Evolutionary conservation across 2,888 invertebrate species (phyloP).

Genomic region (Petrolisthes manimaculis): DNA sequence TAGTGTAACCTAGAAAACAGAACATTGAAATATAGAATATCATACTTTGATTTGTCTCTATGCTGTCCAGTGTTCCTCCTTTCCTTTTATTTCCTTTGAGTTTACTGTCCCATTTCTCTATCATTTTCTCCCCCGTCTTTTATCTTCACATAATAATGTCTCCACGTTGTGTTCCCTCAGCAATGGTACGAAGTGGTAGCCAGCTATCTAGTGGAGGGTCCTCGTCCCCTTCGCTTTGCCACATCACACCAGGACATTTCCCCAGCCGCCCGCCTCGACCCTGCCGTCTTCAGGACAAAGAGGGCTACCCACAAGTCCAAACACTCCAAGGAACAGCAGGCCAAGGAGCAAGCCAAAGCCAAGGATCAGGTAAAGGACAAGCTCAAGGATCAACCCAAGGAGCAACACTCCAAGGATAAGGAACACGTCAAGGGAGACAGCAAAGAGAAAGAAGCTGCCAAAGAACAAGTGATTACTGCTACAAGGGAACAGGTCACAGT

Average conservation of each 20-base stretch:
- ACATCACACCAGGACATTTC: constrained; percentile 35
- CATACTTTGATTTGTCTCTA: too few relatives aligned
- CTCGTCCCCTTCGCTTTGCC: constrained; percentile 28
- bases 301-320: constrained; percentile 50
- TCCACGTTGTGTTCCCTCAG: constrained; percentile 17
- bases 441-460: not conserved
- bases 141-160: not conserved
- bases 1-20: too few relatives aligned
- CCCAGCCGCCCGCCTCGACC: constrained; percentile 57
- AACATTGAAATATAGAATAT: too few relatives aligned
- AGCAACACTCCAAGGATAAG: not conserved
- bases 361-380: constrained; percentile 5
- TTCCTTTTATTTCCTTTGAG: too few relatives aligned
- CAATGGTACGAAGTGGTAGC: constrained; percentile 65
- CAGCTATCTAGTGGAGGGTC: constrained; percentile 55
- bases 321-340: constrained; percentile 8
- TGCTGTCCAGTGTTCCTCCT: too few relatives aligned
- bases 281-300: constrained; percentile 60
- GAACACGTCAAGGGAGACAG: not conserved
- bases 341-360: constrained; percentile 25
- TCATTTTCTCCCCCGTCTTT: not conserved
- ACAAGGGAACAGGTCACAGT: not conserved
- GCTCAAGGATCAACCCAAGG: not conserved
- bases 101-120: not conserved
- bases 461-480: not conserved